A percentile compares a stretch with the other conserved stretches of the same genome.
These are phyloP conservation scores for Drosophila setosimentum DNA, from an alignment of 2,888 invertebrate species.

Conservation along the genomic window DNA sequence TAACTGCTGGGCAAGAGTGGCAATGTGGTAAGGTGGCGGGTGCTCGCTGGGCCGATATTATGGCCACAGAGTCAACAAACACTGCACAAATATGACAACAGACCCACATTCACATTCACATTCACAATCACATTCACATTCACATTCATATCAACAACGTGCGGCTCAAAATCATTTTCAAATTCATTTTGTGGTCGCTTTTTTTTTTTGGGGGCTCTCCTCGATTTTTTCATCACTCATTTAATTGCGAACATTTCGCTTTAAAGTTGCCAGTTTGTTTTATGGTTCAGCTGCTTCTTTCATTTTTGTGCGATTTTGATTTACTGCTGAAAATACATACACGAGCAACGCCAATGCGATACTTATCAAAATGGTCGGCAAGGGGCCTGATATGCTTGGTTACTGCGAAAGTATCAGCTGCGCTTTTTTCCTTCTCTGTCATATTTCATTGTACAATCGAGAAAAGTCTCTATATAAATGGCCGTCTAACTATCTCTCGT, in stretches of 20 bases:
- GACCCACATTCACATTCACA: constrained; percentile 1
- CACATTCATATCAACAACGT: constrained; percentile 37
- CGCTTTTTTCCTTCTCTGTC: background rate
- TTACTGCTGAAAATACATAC: constrained; percentile 52
- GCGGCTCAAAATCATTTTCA: constrained; percentile 62
- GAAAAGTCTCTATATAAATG: background rate
- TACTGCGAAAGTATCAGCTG: background rate
- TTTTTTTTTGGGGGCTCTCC: constrained; percentile 9
- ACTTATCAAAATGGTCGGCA: constrained; percentile 5
- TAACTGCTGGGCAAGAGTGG: background rate
- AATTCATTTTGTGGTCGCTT: constrained; percentile 52
- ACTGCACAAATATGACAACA: constrained; percentile 22
- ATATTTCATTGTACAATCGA: background rate
- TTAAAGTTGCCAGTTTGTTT: constrained; percentile 37
- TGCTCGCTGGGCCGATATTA: constrained; percentile 45
- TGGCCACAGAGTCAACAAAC: constrained; percentile 64
- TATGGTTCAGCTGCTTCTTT: constrained; percentile 3
- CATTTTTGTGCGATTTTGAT: constrained; percentile 38
- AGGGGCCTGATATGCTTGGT: background rate
- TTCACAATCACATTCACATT: background rate
- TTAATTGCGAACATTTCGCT: constrained; percentile 59
- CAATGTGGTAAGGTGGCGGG: background rate
- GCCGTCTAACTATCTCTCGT: background rate
- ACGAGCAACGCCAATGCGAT: constrained; percentile 26
- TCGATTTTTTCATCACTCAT: constrained; percentile 32